phyloP scores from a whole-genome alignment of 2,797 vertebrate genomes.

The Setipinna tenuifilis region DNA sequence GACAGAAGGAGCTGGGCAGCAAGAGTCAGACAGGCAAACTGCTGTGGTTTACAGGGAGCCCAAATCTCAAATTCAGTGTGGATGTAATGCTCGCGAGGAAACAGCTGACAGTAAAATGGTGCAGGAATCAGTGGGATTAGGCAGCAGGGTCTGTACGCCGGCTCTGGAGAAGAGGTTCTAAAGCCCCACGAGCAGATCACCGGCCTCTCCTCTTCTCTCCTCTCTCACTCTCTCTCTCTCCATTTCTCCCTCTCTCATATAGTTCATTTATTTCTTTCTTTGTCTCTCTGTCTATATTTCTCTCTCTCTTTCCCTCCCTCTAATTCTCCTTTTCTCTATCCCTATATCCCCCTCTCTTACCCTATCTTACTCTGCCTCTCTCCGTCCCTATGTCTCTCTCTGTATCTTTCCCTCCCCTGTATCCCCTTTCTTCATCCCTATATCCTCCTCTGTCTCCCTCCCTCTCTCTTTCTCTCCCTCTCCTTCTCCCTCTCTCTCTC shows the following conservation, averaged over 20 bases:
- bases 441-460: not conserved
- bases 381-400: not conserved
- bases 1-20: not conserved
- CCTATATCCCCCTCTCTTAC: not conserved
- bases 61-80: constrained; percentile 75
- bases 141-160: constrained; percentile 67
- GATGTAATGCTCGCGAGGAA: constrained; percentile 72
- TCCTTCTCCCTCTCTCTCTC: not conserved
- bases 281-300: not conserved
- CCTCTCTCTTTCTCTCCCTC: not conserved
- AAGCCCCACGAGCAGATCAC: constrained; percentile 63
- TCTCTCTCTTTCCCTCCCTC: not conserved
- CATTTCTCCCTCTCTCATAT: not conserved
- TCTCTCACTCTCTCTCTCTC: constrained; percentile 4
- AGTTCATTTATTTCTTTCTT: not conserved
- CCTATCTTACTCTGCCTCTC: not conserved
- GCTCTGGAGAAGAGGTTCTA: constrained; percentile 55
- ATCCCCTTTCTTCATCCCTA: not conserved
- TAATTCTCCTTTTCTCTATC: not conserved
- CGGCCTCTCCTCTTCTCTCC: constrained; percentile 50
- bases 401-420: not conserved
- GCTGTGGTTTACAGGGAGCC: constrained; percentile 69
- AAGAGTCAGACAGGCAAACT: constrained; percentile 58
- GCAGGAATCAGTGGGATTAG: constrained; percentile 73
- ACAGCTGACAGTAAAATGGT: constrained; percentile 75